These are phyloP conservation scores for Drosophila sturtevanti DNA, from an alignment of 1,140 invertebrate genomes.

Conservation along the genomic window DNA sequence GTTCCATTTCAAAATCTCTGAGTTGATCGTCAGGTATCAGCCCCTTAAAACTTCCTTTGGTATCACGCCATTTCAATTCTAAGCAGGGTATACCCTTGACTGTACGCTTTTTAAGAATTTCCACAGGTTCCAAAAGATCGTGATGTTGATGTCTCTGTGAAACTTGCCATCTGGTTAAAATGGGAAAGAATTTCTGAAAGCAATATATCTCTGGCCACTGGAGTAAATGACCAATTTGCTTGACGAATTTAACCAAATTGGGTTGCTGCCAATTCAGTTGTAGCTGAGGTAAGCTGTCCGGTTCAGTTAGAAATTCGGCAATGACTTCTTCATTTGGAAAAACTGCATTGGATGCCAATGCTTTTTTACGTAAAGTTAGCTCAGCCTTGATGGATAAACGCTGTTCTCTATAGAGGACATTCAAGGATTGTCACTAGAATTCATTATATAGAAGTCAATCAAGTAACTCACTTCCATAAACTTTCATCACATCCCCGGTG, in stretches of 20 bases:
- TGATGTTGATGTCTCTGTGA: constrained; percentile 29
- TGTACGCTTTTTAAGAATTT: constrained; percentile 85
- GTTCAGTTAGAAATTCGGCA: constrained; percentile 88
- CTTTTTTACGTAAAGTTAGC: constrained; percentile 87
- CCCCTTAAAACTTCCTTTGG: constrained; percentile 84
- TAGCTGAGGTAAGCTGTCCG: constrained; percentile 83
- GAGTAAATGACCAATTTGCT: constrained; percentile 86
- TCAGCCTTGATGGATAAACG: constrained; percentile 87
- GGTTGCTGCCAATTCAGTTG: constrained; percentile 87
- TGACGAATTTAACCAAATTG: constrained; percentile 88
- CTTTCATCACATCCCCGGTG: constrained; percentile 85
- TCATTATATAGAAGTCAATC: constrained; percentile 65
- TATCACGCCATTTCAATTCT: constrained; percentile 88
- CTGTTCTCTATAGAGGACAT: constrained; percentile 84
- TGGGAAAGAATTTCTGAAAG: constrained; percentile 90
- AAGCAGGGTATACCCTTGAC: constrained; percentile 84
- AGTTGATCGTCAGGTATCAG: constrained; percentile 85
- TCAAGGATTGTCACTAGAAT: not conserved
- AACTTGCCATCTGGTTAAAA: constrained; percentile 88
- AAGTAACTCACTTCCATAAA: constrained; percentile 84
- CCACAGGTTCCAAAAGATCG: constrained; percentile 77
- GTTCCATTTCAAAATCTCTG: constrained; percentile 63
- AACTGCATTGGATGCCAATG: constrained; percentile 84
- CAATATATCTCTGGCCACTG: constrained; percentile 90
- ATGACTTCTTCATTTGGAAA: constrained; percentile 90